phyloP scores from a whole-genome alignment of 2,797 vertebrate species.

The Neosilurus mollespiculum region DNA sequence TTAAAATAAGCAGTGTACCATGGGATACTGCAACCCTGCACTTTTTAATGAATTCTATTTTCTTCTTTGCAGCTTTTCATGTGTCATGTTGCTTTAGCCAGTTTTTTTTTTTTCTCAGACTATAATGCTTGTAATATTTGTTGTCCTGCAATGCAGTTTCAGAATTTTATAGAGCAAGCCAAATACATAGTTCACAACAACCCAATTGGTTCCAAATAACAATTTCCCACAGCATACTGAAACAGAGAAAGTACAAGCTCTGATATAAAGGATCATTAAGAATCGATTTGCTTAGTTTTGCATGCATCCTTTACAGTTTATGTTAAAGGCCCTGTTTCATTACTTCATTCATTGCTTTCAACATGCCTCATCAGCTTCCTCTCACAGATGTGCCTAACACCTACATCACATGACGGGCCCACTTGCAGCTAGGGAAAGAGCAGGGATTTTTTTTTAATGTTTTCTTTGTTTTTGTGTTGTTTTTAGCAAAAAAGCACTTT shows the following conservation, averaged over 20 bases:
- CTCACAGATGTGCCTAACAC: constrained; percentile 6
- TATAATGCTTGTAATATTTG: neutral
- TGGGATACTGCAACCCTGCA: neutral
- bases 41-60: neutral
- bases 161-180: neutral
- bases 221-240: constrained; percentile 11
- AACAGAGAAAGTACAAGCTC: neutral
- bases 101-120: neutral
- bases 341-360: constrained; percentile 6
- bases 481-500: neutral
- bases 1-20: neutral
- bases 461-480: no score
- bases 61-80: neutral
- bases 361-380: constrained; percentile 9
- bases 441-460: neutral
- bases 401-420: neutral
- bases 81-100: neutral
- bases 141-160: neutral
- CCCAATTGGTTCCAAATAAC: neutral
- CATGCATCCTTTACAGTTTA: constrained; percentile 5
- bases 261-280: neutral
- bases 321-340: constrained; percentile 6
- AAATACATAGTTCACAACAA: neutral
- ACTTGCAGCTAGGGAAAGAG: constrained; percentile 3
- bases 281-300: constrained; percentile 8